phyloP scores from a whole-genome alignment of 2,113 vertebrate species.

The Asarcornis scutulata region DNA sequence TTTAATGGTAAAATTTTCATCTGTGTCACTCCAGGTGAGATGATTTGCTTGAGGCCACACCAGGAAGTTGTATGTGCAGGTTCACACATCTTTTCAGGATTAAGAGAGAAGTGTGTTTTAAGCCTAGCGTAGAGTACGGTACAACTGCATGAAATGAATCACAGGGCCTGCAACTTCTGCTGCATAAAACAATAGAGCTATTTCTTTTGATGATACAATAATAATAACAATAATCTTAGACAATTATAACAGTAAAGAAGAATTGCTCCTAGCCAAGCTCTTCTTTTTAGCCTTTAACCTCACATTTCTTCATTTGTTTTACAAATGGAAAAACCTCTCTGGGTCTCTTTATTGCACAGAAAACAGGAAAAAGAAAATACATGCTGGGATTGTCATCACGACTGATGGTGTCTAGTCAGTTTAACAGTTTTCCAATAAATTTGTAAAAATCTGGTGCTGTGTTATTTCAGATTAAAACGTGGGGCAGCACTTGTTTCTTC shows the following conservation, averaged over 20 bases:
- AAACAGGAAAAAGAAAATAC: slow-evolving; percentile 4
- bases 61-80: not conserved
- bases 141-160: not conserved
- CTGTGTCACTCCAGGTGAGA: not conserved
- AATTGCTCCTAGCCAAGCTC: not conserved
- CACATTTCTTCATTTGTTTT: not conserved
- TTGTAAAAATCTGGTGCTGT: not conserved
- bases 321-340: slow-evolving; percentile 16
- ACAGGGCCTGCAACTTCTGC: not conserved
- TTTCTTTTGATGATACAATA: not conserved
- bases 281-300: slow-evolving; percentile 12
- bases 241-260: not conserved
- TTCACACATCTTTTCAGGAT: not conserved
- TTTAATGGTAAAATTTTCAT: not conserved
- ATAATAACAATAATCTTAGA: not conserved
- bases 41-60: not conserved
- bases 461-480: slow-evolving; percentile 21
- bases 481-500: not conserved
- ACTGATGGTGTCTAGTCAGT: slow-evolving; percentile 15
- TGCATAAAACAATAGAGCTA: not conserved
- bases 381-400: slow-evolving; percentile 45
- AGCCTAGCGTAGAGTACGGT: not conserved
- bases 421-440: slow-evolving; percentile 17
- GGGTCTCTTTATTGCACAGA: not conserved
- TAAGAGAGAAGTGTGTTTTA: not conserved